phyloP scores from a whole-genome alignment of 2,113 vertebrate genomes.

The Pao palembangensis region DNA sequence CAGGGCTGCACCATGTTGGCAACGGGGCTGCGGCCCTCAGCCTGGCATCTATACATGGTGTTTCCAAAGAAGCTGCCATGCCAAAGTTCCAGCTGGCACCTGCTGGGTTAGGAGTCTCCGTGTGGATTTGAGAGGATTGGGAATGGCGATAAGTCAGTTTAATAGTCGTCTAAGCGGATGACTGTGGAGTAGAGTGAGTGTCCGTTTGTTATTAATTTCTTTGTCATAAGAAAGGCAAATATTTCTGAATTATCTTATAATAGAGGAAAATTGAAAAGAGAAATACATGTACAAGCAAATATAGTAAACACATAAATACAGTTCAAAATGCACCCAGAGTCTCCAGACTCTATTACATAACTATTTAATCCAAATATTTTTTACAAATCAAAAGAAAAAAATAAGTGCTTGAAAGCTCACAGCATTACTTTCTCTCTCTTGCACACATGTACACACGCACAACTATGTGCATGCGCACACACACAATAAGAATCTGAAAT shows the following conservation, averaged over 20 bases:
- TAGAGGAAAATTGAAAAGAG: no score
- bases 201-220: no score
- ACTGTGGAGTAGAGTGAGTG: slow-evolving; percentile 1
- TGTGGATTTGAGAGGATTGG: slow-evolving; percentile 23
- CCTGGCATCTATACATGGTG: slow-evolving; percentile 30
- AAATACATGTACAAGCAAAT: no score
- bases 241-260: neutral
- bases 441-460: slow-evolving; percentile 3
- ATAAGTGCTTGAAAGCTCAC: no score
- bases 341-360: no score
- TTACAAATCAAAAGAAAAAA: no score
- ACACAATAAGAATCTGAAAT: slow-evolving; percentile 18
- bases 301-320: no score
- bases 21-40: slow-evolving; percentile 27
- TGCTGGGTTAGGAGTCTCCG: slow-evolving; percentile 24
- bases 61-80: slow-evolving; percentile 26
- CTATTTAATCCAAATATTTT: no score
- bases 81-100: slow-evolving; percentile 37
- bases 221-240: neutral
- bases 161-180: slow-evolving; percentile 6
- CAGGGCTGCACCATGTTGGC: slow-evolving; percentile 42
- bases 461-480: neutral
- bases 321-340: no score
- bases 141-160: slow-evolving; percentile 23
- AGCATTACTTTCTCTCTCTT: slow-evolving; percentile 1